Evolutionary conservation across 2,888 invertebrate species (phyloP), one percentile per base, ranked within the genome.

Genomic region (Epicampocera succincta): DNA sequence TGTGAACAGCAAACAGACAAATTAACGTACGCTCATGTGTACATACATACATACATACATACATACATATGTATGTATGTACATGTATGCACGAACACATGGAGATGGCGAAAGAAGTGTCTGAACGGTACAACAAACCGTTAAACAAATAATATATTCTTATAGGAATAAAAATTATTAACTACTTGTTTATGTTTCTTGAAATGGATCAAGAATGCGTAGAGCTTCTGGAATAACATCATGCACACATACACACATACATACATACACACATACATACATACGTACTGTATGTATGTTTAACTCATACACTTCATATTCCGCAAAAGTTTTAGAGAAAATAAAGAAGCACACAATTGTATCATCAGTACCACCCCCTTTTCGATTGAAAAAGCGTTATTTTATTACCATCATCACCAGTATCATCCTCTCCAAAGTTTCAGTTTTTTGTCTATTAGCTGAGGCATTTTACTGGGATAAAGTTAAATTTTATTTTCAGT

Each of bases 381-480:
- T 72, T 58, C 33, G 15, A 33, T 17, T 63, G 40, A 52, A 12
- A 61, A 52, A 58, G 40, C 68, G 61, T 80, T 71, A 65, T 65
- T 81, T 46, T 44, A 40, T 54, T 52, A 48, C 60, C 58, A 29
- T 40, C 63, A 66, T 42, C 72, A 65, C 73, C 68, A n/a, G 65
- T 54, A 75, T 79, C 78, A 82, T 83, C 76, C 61, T 71, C 58
- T 38, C 54, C 25, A 56, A 61, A 58, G 69, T 66, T 74, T 44
- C 42, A 52, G 60, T 77, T 63, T 17, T 80, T 74, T 82, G 78
- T 82, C 71, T 78, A 75, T 75, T 71, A 82, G 78, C 66, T 78
- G 87, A 89, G 89, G 89, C 90, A 90, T 91, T 90, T 91, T 90
- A 90, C 91, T 89, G 89, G 90, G 91, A 91, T 90, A 91, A 91